These are phyloP conservation scores for Calidris pugnax DNA, from an alignment of 2,113 vertebrate species.

Conservation along the genomic window DNA sequence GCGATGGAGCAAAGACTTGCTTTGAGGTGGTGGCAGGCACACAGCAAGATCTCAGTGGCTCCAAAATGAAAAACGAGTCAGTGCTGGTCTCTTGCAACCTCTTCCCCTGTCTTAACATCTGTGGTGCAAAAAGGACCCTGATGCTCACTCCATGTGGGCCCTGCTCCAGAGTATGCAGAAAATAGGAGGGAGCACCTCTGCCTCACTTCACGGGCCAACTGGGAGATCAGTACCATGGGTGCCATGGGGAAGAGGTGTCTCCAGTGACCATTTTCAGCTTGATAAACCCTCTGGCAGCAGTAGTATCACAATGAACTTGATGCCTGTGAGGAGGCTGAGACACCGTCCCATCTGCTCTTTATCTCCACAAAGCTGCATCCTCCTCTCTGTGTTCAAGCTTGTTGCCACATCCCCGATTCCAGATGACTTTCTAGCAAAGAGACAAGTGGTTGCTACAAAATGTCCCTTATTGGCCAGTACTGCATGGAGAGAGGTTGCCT, in stretches of 20 bases:
- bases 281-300: background rate
- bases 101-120: background rate
- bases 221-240: background rate
- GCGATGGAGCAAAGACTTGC: background rate
- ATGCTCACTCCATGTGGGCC: background rate
- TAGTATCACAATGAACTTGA: background rate
- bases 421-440: background rate
- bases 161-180: background rate
- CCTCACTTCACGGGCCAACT: background rate
- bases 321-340: background rate
- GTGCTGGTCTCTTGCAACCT: background rate
- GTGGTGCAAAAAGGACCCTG: background rate
- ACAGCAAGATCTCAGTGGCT: background rate
- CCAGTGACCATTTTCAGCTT: background rate
- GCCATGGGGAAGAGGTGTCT: background rate
- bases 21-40: background rate
- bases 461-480: background rate
- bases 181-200: background rate
- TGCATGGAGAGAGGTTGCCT: background rate
- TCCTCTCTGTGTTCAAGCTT: background rate
- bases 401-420: background rate
- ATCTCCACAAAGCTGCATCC: background rate
- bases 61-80: background rate
- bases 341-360: background rate
- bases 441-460: background rate